These are phyloP conservation scores for Parnassius glacialis DNA, from an alignment of 2,888 invertebrate genomes.

Conservation along the genomic window DNA sequence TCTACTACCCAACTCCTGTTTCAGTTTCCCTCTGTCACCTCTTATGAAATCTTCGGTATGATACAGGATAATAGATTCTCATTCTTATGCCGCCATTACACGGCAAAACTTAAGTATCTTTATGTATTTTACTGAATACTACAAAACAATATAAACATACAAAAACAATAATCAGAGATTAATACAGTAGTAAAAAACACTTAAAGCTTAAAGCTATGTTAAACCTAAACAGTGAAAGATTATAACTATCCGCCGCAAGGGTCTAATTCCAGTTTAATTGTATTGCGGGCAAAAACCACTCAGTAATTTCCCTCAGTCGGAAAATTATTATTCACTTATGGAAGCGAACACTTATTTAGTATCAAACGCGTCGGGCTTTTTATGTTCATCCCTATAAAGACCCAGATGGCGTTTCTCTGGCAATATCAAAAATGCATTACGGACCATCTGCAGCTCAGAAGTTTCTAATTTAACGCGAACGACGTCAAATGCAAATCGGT, in stretches of 20 bases:
- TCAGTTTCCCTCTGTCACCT: no score
- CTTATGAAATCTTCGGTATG: no score
- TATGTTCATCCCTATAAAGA: neutral
- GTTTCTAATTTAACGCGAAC: slow-evolving; percentile 6
- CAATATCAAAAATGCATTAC: slow-evolving; percentile 33
- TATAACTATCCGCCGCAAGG: neutral
- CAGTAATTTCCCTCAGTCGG: slow-evolving; percentile 1
- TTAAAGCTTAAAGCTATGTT: no score
- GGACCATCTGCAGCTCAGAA: slow-evolving; percentile 15
- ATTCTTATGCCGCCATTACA: no score
- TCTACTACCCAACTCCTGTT: no score
- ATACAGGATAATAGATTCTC: no score
- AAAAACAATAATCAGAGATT: no score
- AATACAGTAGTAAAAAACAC: neutral
- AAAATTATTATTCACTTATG: slow-evolving; percentile 17
- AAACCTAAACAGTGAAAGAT: slow-evolving; percentile 1
- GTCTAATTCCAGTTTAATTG: slow-evolving; percentile 11
- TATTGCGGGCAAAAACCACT: slow-evolving; percentile 5
- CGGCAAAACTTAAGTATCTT: no score
- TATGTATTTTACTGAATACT: no score
- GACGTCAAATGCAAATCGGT: slow-evolving; percentile 3
- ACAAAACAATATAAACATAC: no score
- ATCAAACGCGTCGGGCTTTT: slow-evolving; percentile 1
- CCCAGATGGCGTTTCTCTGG: slow-evolving; percentile 13
- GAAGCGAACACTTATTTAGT: slow-evolving; percentile 7